Conservation (phyloP, 2,113 vertebrate genomes). For the Amblyornis subalaris region DNA sequence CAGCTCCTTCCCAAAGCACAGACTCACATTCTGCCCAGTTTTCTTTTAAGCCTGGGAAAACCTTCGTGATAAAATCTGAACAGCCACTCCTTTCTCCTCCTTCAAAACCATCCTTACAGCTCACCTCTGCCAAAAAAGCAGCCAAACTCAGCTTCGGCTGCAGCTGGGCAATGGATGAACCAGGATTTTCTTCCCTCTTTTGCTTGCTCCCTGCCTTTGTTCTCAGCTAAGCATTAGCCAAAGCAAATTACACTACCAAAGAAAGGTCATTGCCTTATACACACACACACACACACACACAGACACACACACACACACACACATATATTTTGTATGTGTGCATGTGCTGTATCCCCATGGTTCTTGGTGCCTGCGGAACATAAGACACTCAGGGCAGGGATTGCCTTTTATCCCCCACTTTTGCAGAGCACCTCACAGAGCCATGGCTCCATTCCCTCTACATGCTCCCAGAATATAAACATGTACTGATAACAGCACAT, state of each 20-base stretch:
- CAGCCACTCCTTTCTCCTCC: slow-evolving; percentile 39
- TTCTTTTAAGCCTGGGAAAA: slow-evolving; percentile 37
- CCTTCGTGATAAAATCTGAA: slow-evolving; percentile 11
- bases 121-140: background rate
- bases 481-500: rapidly evolving
- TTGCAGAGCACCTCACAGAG: background rate
- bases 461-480: background rate
- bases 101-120: background rate
- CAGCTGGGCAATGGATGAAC: background rate
- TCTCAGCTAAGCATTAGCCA: background rate
- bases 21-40: background rate
- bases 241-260: background rate
- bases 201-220: background rate
- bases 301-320: background rate
- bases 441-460: background rate
- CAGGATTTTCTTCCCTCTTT: background rate
- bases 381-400: background rate
- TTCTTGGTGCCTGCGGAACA: background rate
- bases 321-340: too few species aligned
- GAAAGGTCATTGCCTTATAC: background rate
- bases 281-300: background rate
- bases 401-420: background rate
- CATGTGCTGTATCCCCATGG: background rate
- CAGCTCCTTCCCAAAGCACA: background rate
- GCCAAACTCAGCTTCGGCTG: background rate